These are phyloP conservation scores for Halyomorpha halys DNA, from an alignment of 1,140 invertebrate genomes.

Conservation along the genomic window DNA sequence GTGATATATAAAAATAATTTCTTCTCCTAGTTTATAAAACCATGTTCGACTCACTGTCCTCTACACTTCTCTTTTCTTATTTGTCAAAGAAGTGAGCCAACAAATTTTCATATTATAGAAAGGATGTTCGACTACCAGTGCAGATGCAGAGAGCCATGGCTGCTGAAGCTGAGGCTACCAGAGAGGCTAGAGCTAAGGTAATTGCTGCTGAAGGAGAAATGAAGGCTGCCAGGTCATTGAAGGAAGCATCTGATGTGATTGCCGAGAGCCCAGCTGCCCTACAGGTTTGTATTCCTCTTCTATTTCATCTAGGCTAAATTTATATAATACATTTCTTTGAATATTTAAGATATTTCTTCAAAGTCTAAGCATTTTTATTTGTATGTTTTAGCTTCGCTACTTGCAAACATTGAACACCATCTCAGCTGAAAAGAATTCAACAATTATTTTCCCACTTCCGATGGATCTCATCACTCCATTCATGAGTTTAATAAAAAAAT, in stretches of 20 bases:
- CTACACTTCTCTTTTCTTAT: background rate
- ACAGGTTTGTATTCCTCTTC: conserved; percentile 44
- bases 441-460: conserved; percentile 92
- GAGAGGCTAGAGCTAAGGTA: conserved; percentile 65
- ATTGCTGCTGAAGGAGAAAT: conserved; percentile 74
- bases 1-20: too few relatives aligned
- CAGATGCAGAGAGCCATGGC: conserved; percentile 79
- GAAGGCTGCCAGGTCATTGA: conserved; percentile 74
- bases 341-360: background rate
- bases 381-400: conserved; percentile 31
- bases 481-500: conserved; percentile 37
- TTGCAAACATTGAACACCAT: conserved; percentile 83
- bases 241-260: conserved; percentile 83
- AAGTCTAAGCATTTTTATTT: conserved; percentile 12
- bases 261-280: conserved; percentile 74
- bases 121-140: conserved; percentile 75
- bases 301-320: too few relatives aligned
- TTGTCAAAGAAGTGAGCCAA: background rate
- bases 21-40: too few relatives aligned
- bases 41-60: too few relatives aligned
- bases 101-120: conserved; percentile 45
- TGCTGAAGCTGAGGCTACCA: conserved; percentile 72
- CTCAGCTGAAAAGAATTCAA: conserved; percentile 95
- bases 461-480: conserved; percentile 80
- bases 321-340: background rate